phyloP scores from a whole-genome alignment of 1,140 invertebrate genomes.

The Ericerus pela region DNA sequence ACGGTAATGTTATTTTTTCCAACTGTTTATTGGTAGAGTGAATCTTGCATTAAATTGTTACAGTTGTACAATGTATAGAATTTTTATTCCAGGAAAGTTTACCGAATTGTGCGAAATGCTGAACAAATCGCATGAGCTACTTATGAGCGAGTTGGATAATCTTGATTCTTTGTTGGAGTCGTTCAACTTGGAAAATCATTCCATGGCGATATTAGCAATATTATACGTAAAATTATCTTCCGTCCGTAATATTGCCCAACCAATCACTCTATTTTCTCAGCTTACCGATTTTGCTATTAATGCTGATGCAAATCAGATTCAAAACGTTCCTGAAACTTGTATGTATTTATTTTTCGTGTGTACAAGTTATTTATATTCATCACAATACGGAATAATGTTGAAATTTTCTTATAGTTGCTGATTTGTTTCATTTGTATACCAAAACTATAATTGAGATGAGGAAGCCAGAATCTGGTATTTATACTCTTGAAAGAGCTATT shows the following conservation, averaged over 20 bases:
- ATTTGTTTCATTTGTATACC: conserved; percentile 71
- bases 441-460: conserved; percentile 59
- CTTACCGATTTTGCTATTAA: conserved; percentile 1
- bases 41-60: no score
- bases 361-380: no score
- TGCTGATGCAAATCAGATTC: not conserved
- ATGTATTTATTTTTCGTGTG: not conserved
- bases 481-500: conserved; percentile 67
- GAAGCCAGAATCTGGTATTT: conserved; percentile 67
- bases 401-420: conserved; percentile 54
- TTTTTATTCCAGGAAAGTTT: not conserved
- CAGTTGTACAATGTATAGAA: no score
- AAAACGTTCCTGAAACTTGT: conserved; percentile 2
- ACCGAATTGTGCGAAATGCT: not conserved
- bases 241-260: not conserved
- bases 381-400: no score
- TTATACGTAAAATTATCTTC: not conserved
- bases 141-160: not conserved
- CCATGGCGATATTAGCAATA: not conserved
- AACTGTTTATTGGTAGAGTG: no score
- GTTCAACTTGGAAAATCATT: conserved; percentile 4
- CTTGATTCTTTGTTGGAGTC: not conserved
- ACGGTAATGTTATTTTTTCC: not conserved
- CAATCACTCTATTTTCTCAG: not conserved
- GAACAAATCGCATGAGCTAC: not conserved